phyloP scores from a whole-genome alignment of 1,140 invertebrate genomes.

The Hylaeus anthracinus region DNA sequence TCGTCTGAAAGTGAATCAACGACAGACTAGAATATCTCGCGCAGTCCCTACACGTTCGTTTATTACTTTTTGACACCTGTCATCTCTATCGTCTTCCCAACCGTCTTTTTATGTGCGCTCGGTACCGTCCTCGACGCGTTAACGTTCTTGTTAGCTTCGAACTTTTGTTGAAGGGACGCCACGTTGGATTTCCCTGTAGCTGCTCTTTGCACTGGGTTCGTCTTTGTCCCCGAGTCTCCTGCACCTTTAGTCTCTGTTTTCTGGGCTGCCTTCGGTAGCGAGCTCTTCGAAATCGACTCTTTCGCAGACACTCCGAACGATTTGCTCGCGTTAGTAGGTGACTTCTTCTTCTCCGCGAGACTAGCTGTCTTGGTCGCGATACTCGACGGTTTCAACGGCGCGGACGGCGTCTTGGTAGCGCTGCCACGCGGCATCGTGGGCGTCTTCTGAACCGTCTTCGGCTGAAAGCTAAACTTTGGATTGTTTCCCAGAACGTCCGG shows the following conservation, averaged over 20 bases:
- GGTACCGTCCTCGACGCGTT: constrained; percentile 42
- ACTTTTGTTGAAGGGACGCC: constrained; percentile 88
- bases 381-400: constrained; percentile 65
- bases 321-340: constrained; percentile 65
- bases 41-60: not conserved
- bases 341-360: constrained; percentile 71
- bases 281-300: constrained; percentile 6
- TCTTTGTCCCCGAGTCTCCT: constrained; percentile 63
- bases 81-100: constrained; percentile 45
- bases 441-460: constrained; percentile 62
- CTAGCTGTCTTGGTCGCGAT: constrained; percentile 62
- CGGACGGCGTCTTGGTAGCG: constrained; percentile 54
- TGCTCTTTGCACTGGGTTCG: constrained; percentile 67
- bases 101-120: constrained; percentile 43
- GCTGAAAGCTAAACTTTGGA: constrained; percentile 48
- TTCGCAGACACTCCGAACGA: constrained; percentile 60
- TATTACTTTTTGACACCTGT: constrained; percentile 23
- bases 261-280: constrained; percentile 27
- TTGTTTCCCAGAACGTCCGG: constrained; percentile 81
- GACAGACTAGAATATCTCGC: constrained; percentile 58
- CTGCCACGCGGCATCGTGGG: constrained; percentile 32
- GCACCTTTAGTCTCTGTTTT: constrained; percentile 73
- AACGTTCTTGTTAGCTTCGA: constrained; percentile 81
- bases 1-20: constrained; percentile 21
- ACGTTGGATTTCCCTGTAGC: constrained; percentile 85